Base-by-base conservation (phyloP, 23 tunicate genomes). In the Corella eumyota region DNA sequence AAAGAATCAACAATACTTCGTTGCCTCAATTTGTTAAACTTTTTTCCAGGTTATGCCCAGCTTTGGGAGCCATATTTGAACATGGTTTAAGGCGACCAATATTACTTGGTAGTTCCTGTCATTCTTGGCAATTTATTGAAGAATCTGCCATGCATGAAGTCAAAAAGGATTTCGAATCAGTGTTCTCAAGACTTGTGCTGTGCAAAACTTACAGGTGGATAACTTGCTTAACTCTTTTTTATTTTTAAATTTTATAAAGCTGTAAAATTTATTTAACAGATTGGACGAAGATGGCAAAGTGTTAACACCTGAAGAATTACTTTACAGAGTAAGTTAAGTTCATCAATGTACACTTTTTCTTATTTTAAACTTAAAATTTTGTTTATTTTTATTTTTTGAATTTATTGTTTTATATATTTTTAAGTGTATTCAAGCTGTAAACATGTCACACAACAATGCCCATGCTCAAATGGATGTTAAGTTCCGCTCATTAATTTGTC, bases 401-500 rank as follows among this genome's bases (percentile, higher is more conserved):
- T 60, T 62, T 6, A 9, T 3, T 4, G 11, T 1, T 63, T 63
- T 40, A 30, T 22, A 25, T 13, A 59, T 13, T 6, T 40, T 58
- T 56, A 26, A 71, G 70, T 85, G 95, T 47, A 66, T 85, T 28
- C 85, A 85, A 77, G 85, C 95, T 19, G 95, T 85, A 0, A 85
- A 85, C 34, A 67, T 78, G 59, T 80, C 85, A n/a, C 95, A 85
- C 70, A 85, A 85, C 71, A 60, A 70, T 30, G 94, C 83, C 30
- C 95, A 85, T 54, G 85, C 85, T 11, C 95, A 76, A 60, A 85
- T 85, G 95, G 95, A 85, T 60, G 85, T 85, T 0, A 85, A 85
- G 32, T 71, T 85, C 47, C 66, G 95, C 19, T 77, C 95, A 11
- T 59, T 85, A 1, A 66, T 85, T 15, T 85, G 95, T 64, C 60